Base-by-base conservation (phyloP, 2,888 invertebrate genomes). In the Apamea epomidion region DNA sequence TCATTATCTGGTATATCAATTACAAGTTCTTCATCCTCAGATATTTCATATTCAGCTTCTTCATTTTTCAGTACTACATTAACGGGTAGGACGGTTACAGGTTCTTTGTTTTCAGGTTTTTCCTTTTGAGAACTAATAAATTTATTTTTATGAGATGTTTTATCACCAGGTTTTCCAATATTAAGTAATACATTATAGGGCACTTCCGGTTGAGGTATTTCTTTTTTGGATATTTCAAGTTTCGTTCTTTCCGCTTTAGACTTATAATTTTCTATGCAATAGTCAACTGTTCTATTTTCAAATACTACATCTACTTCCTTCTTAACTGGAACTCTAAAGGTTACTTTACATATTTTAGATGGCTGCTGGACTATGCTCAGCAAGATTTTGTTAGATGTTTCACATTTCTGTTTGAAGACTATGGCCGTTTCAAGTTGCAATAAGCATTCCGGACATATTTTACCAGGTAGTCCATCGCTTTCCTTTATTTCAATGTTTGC, bases 391-490 rank as follows among this genome's bases (percentile, higher is more conserved):
- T 95, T 92, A 0, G 96, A 94, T 62, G 81, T 91, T 83, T 94
- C 93, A 87, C 96, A 97, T 82, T 94, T 95, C 32, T 91, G 88
- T 86, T 94, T 95, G 81, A 97, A 96, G 45, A 90, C 90, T 14
- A 95, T 80, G 0, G 95, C 94, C 4, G 90, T 92, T 74, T 95
- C 94, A 1, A 97, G 91, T 76, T 95, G 94, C 12, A 92, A 58
- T 25, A 95, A 91, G 85, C 97, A 97, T 16, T 89, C 87, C 1
- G 91, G 90, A 84, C 97, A 97, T 86, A 97, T 96, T 83, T 85
- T 92, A 51, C 92, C 90, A 0, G 97, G 96, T n/a, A 95, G 90
- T 1, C 94, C 94, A 83, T 96, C 96, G 12, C 90, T 91, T 83
- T 92, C 73, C 60, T 87, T 90, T 76, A 97, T 95, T 65, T 92